A percentile compares a stretch with the other conserved stretches of the same genome.
Conservation (phyloP, 2,113 vertebrate genomes). For the Dromiciops gliroides region DNA sequence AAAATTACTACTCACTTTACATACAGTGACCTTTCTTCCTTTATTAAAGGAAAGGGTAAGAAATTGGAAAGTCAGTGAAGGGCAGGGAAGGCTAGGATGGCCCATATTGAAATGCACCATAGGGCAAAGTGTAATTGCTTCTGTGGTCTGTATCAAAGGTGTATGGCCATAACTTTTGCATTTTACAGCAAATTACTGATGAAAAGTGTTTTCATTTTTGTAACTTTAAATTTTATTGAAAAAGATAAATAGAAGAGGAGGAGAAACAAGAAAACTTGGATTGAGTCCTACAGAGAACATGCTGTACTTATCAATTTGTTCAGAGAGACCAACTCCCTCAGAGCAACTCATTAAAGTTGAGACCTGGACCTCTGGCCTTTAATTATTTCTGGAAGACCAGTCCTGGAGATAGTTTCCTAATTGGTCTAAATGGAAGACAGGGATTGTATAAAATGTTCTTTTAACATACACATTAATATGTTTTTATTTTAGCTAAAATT, state of each 20-base stretch:
- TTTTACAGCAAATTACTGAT: not conserved
- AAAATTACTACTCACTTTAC: too few species aligned
- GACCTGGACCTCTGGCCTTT: slow-evolving; percentile 67
- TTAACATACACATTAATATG: slow-evolving; percentile 72
- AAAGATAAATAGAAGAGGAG: slow-evolving; percentile 46
- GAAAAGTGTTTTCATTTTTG: slow-evolving; percentile 33
- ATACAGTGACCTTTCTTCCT: not conserved
- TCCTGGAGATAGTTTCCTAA: slow-evolving; percentile 77
- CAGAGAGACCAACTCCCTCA: not conserved
- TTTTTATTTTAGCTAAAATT: slow-evolving; percentile 76
- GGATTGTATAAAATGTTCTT: slow-evolving; percentile 63
- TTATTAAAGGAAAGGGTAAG: not conserved
- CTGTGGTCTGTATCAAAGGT: not conserved
- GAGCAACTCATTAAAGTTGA: slow-evolving; percentile 76
- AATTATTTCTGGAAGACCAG: slow-evolving; percentile 74
- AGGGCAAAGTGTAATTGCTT: not conserved
- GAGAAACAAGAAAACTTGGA: slow-evolving; percentile 69
- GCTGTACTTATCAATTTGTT: not conserved
- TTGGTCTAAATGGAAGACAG: slow-evolving; percentile 69
- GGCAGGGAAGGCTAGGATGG: not conserved
- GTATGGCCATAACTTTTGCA: not conserved
- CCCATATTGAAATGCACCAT: not conserved
- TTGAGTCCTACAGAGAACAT: slow-evolving; percentile 55
- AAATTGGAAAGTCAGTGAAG: not conserved
- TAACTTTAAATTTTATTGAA: slow-evolving; percentile 42